Evolutionary conservation across 2,888 invertebrate genomes (phyloP), one percentile per base, ranked within the genome.

Genomic region (Archaeoteleia sp.): DNA sequence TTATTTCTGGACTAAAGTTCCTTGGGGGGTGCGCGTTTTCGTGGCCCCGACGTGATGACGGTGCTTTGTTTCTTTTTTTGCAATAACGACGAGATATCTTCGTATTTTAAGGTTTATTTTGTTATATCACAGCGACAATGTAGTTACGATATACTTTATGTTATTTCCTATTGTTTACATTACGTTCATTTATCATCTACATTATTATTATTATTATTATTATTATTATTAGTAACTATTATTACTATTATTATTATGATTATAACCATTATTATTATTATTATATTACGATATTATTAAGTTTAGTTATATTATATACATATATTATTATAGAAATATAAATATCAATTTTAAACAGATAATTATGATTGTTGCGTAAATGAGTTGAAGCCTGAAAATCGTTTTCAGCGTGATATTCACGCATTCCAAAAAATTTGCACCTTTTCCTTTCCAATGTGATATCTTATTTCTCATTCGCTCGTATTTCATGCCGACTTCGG

Each of bases 61-160:
- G 65, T 65, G 65, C 65, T 65, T 65, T 51, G 51, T 65, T 65
- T 65, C 65, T 65, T 57, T n/a, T n/a, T 65, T 51, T 39, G 15
- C 14, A 39, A 40, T 54, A 45, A 46, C 39, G 43, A 14, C 45
- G 35, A 32, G 23, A n/a, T 32, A 32, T 23, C 17, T 12, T 20
- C 27, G 9, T 25, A 49, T 9, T 34, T 37, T 12, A 60, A 53
- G 63, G 10, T 51, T 57, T 54, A 53, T 42, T 66, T 66, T 66
- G 53, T 48, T 58, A n/a, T n/a, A 54, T 34, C 34, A 54, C 39
- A 51, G 45, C 55, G 37, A 58, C 53, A 42, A 48, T 17, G 54
- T 53, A 58, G 46, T 40, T 46, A 46, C 20, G 42, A 9, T 14
- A 49, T 51, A 57, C 30, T 48, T 54, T 46, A 37, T 40, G 45